Conservation (phyloP, 2,888 invertebrate species). For the Charanyca ferruginea region DNA sequence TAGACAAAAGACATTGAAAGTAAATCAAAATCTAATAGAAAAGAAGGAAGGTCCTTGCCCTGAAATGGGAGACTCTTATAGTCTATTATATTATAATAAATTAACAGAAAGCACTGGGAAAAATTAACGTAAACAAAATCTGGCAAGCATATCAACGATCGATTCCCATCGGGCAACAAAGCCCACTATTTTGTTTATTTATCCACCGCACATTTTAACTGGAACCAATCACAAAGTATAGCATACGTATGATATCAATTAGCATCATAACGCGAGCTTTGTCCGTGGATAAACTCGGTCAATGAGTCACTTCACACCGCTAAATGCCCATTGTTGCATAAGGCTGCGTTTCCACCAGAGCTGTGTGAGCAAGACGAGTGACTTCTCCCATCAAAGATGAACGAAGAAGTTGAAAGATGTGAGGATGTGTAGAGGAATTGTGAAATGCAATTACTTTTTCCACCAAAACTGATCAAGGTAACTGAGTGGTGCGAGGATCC, state of each 20-base stretch:
- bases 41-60: not conserved
- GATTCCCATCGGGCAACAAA: constrained; percentile 47
- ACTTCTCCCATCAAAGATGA: no score
- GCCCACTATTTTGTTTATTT: constrained; percentile 63
- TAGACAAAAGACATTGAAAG: not conserved
- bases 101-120: constrained; percentile 1
- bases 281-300: constrained; percentile 66
- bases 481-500: not conserved
- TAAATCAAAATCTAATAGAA: not conserved
- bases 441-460: not conserved
- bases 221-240: constrained; percentile 67
- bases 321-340: constrained; percentile 62
- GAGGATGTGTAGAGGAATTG: not conserved
- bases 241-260: constrained; percentile 65
- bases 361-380: no score
- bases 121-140: constrained; percentile 20
- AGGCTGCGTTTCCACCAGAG: not conserved
- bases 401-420: not conserved
- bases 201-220: constrained; percentile 62
- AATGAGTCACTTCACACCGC: constrained; percentile 64
- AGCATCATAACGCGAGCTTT: constrained; percentile 64
- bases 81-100: not conserved
- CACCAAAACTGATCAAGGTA: not conserved
- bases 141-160: constrained; percentile 12
- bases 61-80: not conserved